A percentile compares a stretch with the other conserved stretches of the same genome.
phyloP scores from a whole-genome alignment of 2,888 invertebrate species.

The Elgonia sp. region DNA sequence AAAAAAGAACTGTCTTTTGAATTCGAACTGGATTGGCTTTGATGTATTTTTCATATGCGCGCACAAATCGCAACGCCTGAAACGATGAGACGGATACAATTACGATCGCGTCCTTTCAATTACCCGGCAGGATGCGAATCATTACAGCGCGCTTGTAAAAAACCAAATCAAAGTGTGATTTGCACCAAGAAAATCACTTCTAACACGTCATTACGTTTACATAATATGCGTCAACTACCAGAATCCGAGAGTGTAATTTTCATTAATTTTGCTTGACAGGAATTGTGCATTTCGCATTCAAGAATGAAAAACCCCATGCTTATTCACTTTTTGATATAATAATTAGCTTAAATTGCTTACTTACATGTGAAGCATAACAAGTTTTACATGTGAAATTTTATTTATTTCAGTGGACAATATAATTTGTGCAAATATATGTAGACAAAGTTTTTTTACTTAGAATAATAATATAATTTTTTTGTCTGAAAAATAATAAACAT shows the following conservation, averaged over 20 bases:
- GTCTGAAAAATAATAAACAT: too few relatives aligned
- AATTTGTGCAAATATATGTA: too few relatives aligned
- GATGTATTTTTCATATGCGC: slow-evolving; percentile 45
- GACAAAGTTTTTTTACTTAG: too few relatives aligned
- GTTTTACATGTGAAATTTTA: too few relatives aligned
- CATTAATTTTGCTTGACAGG: slow-evolving; percentile 18
- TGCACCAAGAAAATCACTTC: slow-evolving; percentile 48
- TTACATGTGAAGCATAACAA: too few relatives aligned
- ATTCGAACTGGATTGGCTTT: slow-evolving; percentile 23
- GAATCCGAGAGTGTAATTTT: slow-evolving; percentile 34
- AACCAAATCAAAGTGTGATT: slow-evolving; percentile 49
- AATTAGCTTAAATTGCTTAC: too few relatives aligned
- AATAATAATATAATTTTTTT: too few relatives aligned
- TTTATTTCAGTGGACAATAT: too few relatives aligned
- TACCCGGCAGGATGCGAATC: slow-evolving; percentile 75
- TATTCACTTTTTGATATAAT: slow-evolving; percentile 14
- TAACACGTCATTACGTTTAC: slow-evolving; percentile 62
- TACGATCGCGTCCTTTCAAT: slow-evolving; percentile 69
- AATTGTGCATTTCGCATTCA: slow-evolving; percentile 1
- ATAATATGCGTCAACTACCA: slow-evolving; percentile 32
- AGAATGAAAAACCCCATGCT: not conserved
- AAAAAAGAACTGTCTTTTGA: slow-evolving; percentile 40
- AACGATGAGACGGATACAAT: slow-evolving; percentile 62
- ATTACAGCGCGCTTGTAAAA: slow-evolving; percentile 64
- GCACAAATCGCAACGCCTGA: slow-evolving; percentile 56